Evolutionary conservation across 2,888 invertebrate species (phyloP).

Genomic region (Digitonthophagus gazella): DNA sequence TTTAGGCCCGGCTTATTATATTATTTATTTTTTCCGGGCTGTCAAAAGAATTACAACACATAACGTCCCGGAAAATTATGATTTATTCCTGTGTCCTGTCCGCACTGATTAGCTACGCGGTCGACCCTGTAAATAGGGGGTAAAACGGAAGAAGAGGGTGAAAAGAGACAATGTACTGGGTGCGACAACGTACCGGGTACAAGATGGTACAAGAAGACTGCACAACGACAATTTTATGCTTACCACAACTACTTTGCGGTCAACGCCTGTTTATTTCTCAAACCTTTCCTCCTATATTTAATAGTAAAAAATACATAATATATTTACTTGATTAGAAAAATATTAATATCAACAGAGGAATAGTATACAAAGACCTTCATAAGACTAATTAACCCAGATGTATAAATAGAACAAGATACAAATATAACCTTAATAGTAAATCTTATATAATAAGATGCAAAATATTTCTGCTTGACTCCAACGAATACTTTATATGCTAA

Average conservation of each 20-base stretch:
- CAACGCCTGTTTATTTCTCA: no score
- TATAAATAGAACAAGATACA: background rate
- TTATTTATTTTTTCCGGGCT: background rate
- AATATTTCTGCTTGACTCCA: background rate
- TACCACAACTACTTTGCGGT: background rate
- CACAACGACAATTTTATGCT: background rate
- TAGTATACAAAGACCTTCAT: background rate
- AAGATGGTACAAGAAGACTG: background rate
- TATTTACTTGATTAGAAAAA: no score
- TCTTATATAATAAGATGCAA: background rate
- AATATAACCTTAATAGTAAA: background rate
- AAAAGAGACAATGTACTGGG: background rate
- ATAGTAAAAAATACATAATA: no score
- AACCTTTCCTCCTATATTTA: no score
- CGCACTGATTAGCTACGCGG: background rate
- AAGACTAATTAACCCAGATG: background rate
- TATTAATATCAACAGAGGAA: no score
- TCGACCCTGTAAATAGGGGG: background rate
- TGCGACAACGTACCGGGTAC: background rate
- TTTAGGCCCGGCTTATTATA: background rate
- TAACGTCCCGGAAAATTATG: background rate
- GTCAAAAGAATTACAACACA: background rate
- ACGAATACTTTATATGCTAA: background rate
- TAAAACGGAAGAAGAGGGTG: background rate
- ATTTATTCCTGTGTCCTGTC: background rate